Evolutionary conservation across 2,888 invertebrate species (phyloP), one percentile per base, ranked within the genome.

Genomic region (Eristalis intricaria): DNA sequence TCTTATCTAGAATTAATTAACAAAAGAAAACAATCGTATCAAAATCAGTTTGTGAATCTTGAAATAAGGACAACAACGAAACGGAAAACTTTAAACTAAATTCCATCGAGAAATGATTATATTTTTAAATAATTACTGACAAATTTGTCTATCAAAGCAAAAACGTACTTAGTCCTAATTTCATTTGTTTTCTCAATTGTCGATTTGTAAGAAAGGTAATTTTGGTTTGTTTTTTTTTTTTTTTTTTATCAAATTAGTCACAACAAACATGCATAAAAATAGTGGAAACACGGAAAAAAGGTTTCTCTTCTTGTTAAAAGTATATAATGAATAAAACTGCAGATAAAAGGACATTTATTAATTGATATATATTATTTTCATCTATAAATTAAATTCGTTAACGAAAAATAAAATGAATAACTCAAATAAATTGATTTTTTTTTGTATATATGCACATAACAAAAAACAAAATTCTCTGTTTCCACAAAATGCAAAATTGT

Each of bases 181-280:
- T 64, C 40, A 26, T 60, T 11, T 35, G 32, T 19, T 26, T 26
- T 64, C 38, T 58, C 58, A 32, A 43, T 64, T 19, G n/a, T 56
- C 58, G 15, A 66, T 32, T 56, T 68, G 60, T 74, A 80, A 63
- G 15, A 63, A n/a, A 71, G 29, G 13, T 26, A 35, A 50, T 35
- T 40, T 60, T 22, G 8, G 58, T 8, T 35, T 32, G 35, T 38
- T 35, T 68, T n/a, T 35, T 35, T 4, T 13, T 32, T 50, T 38
- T 35, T 68, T n/a, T 35, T 35, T 4, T 13, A 63, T 63, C 29
- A 63, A 75, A 69, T 75, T 29, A 81, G 69, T 81, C 64, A 82
- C 82, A 82, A 82, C 82, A 82, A 82, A 76, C 82, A 82, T 82
- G 82, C 82, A 82, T 32, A 43, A 65, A 71, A 76, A 22, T 82